Evolutionary conservation across 2,888 invertebrate genomes (phyloP), one percentile per base, ranked within the genome.

Genomic region (Eumerus sabulonum): DNA sequence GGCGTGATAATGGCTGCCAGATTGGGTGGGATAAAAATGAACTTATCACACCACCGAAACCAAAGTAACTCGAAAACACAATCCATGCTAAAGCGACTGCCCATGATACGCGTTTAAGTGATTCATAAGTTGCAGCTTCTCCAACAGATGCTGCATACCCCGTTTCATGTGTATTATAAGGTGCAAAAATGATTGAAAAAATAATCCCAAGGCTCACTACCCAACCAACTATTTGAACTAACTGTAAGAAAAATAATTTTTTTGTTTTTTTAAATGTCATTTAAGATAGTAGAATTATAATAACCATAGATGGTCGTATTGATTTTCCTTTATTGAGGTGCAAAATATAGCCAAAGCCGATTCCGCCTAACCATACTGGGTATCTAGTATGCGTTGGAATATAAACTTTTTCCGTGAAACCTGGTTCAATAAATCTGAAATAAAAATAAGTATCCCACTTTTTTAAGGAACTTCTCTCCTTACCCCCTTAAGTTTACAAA

Each of bases 311-410:
- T 40, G 40, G 40, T 40, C 47, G 14, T 17, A 47, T 17, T 14
- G 13, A 82, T 77, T 77, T 71, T 1, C 82, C 79, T 0, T 72
- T 68, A 27, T 76, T 81, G 7, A 47, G 64, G 42, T 85, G 83
- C 42, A 85, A 57, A 45, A 84, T 83, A 57, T 83, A 87, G 3
- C 86, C 87, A 18, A 86, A 82, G 18, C 85, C 72, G 14, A 85
- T 44, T 1, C 87, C 87, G 62, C 87, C 77, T 9, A 87, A 60
- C 84, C 86, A 87, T 13, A 86, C 84, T 5, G 83, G 82, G 27
- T 84, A 82, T 40, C 86, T 82, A 0, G 84, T 76, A 19, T 86
- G 85, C 1, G 85, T 86, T 11, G 40, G 40, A n/a, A 40, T n/a
- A 40, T 40, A 40, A 11, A n/a, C n/a, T 3, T 11, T 11, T n/a